phyloP scores from a whole-genome alignment of 2,113 vertebrate species.

The Cyanoramphus novaezelandiae region DNA sequence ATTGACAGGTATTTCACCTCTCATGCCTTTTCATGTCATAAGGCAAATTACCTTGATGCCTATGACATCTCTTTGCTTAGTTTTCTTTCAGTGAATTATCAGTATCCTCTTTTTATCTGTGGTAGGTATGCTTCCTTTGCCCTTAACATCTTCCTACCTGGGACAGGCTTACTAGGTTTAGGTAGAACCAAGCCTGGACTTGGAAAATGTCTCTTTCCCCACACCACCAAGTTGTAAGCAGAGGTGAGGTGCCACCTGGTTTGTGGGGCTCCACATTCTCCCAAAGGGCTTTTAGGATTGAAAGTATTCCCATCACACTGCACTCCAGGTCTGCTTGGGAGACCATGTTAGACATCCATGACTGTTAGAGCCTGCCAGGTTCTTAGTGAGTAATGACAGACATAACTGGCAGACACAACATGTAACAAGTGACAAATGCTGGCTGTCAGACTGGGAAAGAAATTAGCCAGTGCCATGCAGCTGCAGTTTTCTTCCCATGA shows the following conservation, averaged over 20 bases:
- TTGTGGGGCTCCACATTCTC: background rate
- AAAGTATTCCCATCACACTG: background rate
- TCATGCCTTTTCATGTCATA: background rate
- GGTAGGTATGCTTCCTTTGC: background rate
- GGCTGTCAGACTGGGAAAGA: background rate
- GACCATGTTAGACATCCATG: background rate
- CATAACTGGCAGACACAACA: background rate
- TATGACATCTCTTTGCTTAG: background rate
- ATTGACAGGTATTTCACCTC: background rate
- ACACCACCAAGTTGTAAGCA: background rate
- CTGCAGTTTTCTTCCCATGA: background rate
- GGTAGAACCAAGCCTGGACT: background rate
- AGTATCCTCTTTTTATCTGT: background rate
- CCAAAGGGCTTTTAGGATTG: background rate
- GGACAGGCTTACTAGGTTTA: background rate
- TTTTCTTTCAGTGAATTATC: background rate
- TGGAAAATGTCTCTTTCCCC: background rate
- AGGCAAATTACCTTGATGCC: background rate
- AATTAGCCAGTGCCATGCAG: background rate
- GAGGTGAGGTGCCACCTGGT: background rate
- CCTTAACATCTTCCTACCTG: background rate
- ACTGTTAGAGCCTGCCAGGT: background rate
- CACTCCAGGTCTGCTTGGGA: background rate
- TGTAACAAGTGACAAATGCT: background rate
- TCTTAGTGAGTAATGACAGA: background rate